phyloP scores from a whole-genome alignment of 2,888 invertebrate genomes.

The Chrysomela aeneicollis region DNA sequence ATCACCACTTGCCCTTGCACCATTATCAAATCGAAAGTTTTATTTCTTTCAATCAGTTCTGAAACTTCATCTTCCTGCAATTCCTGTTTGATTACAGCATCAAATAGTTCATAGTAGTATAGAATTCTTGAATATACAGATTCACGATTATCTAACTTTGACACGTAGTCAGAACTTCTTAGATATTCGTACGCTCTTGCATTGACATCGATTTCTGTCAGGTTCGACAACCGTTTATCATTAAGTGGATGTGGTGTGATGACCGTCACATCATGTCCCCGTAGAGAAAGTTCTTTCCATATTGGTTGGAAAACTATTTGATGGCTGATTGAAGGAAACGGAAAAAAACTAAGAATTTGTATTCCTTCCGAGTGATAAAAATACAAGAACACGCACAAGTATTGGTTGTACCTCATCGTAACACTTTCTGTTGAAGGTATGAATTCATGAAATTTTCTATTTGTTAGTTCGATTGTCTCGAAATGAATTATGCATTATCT shows the following conservation, averaged over 20 bases:
- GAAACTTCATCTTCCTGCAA: background rate
- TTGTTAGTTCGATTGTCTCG: no score
- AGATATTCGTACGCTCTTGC: conserved; percentile 14
- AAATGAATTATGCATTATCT: no score
- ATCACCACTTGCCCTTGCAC: background rate
- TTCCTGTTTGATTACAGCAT: background rate
- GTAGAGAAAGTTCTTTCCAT: conserved; percentile 42
- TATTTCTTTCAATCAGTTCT: background rate
- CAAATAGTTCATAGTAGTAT: background rate
- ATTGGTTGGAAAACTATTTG: conserved; percentile 39
- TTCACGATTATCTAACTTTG: background rate
- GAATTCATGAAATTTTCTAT: no score
- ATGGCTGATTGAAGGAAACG: conserved; percentile 29
- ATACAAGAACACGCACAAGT: background rate
- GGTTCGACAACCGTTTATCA: conserved; percentile 37
- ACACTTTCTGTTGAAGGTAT: no score
- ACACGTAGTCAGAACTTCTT: background rate
- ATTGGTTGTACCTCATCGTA: conserved; percentile 24
- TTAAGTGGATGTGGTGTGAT: conserved; percentile 43
- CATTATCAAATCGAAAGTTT: background rate
- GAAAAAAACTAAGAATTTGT: conserved; percentile 13
- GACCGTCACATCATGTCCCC: conserved; percentile 42
- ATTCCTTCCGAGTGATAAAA: background rate
- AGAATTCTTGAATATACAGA: background rate
- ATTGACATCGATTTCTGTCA: conserved; percentile 44